A percentile compares a stretch with the other conserved stretches of the same genome.
Evolutionary conservation across 2,888 invertebrate genomes (phyloP).

Genomic region (Amphipyra berbera): DNA sequence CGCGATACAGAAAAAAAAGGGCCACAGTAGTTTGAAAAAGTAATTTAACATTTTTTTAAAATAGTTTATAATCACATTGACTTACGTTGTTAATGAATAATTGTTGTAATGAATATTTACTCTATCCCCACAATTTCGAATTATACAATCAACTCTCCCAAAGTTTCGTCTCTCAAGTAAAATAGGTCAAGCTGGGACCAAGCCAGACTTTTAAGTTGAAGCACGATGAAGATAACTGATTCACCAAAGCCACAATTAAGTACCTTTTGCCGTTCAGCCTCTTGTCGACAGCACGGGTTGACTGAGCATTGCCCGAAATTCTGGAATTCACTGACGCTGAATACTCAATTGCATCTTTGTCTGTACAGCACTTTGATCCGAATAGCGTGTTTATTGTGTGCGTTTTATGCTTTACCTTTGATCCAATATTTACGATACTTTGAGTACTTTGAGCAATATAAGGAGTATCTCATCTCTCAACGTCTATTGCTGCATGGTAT

Average conservation of each 20-base stretch:
- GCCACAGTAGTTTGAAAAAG: too few species aligned
- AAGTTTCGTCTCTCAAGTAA: slow-evolving; percentile 39
- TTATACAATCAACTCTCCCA: slow-evolving; percentile 31
- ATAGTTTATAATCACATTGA: too few species aligned
- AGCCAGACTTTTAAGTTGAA: slow-evolving; percentile 46
- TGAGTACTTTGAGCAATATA: neutral
- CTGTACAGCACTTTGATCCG: slow-evolving; percentile 16
- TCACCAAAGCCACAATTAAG: slow-evolving; percentile 51
- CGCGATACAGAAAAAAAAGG: too few species aligned
- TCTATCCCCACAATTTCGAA: slow-evolving; percentile 17
- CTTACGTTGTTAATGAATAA: too few species aligned
- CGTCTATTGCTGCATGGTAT: too few species aligned
- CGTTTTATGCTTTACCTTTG: slow-evolving; percentile 1
- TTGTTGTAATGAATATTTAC: too few species aligned
- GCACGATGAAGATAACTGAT: slow-evolving; percentile 50
- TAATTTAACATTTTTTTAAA: too few species aligned
- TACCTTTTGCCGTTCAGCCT: slow-evolving; percentile 35
- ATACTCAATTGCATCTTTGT: slow-evolving; percentile 39
- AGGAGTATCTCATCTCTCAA: neutral
- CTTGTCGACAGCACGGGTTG: slow-evolving; percentile 23
- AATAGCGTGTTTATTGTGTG: slow-evolving; percentile 16
- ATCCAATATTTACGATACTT: slow-evolving; percentile 9
- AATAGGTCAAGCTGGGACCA: slow-evolving; percentile 46
- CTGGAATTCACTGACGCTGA: slow-evolving; percentile 25
- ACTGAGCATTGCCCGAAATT: slow-evolving; percentile 36